phyloP scores from a whole-genome alignment of 1,140 invertebrate genomes.

The Lethrus apterus region DNA sequence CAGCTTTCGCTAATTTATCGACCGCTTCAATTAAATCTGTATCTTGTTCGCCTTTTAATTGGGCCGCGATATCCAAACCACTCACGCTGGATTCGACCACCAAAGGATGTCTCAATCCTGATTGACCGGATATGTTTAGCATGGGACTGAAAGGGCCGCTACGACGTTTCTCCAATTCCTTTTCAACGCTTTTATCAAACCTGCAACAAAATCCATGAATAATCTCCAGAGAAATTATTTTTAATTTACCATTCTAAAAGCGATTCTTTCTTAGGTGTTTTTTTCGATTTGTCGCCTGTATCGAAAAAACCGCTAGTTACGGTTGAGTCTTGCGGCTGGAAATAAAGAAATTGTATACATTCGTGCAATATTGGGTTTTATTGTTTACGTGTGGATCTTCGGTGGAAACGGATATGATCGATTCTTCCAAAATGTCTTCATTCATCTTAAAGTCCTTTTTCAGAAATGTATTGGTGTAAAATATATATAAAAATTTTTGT shows the following conservation, averaged over 20 bases:
- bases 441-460: too few species aligned
- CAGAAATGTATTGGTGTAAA: too few species aligned
- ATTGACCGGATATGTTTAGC: conserved; percentile 4
- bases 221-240: not conserved
- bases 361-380: too few species aligned
- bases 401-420: too few species aligned
- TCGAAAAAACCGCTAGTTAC: too few species aligned
- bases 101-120: conserved; percentile 16
- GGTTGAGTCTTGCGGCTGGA: too few species aligned
- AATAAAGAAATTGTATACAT: too few species aligned
- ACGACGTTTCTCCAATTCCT: conserved; percentile 31
- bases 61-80: conserved; percentile 30
- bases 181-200: conserved; percentile 36
- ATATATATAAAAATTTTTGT: too few species aligned
- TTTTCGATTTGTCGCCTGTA: too few species aligned
- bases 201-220: conserved; percentile 15
- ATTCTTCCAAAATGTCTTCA: too few species aligned
- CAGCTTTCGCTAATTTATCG: conserved; percentile 38
- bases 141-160: conserved; percentile 9
- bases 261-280: too few species aligned
- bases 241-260: conserved; percentile 6
- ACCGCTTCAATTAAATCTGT: conserved; percentile 39
- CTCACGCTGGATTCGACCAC: conserved; percentile 31
- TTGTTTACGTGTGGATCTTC: too few species aligned
- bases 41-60: conserved; percentile 28